Percentiles rank a stretch among this genome's conserved stretches.
Evolutionary conservation across 2,113 vertebrate genomes (phyloP).

Genomic region (Carassius carassius): DNA sequence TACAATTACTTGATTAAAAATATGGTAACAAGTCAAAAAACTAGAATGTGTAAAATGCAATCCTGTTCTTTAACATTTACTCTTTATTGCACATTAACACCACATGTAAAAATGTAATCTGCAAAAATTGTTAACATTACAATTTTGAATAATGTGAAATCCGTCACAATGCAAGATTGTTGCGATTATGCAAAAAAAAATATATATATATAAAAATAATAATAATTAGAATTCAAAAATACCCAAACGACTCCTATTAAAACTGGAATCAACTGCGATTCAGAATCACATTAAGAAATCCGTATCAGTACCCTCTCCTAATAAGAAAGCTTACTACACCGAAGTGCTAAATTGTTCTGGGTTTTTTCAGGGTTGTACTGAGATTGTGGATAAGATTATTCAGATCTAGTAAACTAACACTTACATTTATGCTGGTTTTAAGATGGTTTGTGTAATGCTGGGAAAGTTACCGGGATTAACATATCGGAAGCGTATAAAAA

Average conservation of each 20-base stretch:
- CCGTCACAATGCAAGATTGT: neutral
- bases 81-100: neutral
- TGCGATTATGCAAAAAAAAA: neutral
- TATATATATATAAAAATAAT: too few relatives aligned
- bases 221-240: neutral
- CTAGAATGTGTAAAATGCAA: too few relatives aligned
- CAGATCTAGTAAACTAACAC: neutral
- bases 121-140: neutral
- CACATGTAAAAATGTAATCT: neutral
- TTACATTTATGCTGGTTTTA: neutral
- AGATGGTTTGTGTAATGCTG: neutral
- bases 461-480: neutral
- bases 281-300: neutral
- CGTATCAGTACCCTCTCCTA: neutral
- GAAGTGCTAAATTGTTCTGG: neutral
- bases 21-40: too few relatives aligned
- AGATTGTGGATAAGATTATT: slow-evolving; percentile 2
- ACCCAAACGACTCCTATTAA: neutral
- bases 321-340: neutral
- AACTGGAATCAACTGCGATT: neutral
- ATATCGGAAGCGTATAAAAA: neutral
- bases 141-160: neutral
- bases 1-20: neutral
- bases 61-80: neutral
- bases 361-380: neutral